Evolutionary conservation across 2,113 vertebrate genomes (phyloP), one percentile per base, ranked within the genome.

Genomic region (Acrocephalus arundinaceus): DNA sequence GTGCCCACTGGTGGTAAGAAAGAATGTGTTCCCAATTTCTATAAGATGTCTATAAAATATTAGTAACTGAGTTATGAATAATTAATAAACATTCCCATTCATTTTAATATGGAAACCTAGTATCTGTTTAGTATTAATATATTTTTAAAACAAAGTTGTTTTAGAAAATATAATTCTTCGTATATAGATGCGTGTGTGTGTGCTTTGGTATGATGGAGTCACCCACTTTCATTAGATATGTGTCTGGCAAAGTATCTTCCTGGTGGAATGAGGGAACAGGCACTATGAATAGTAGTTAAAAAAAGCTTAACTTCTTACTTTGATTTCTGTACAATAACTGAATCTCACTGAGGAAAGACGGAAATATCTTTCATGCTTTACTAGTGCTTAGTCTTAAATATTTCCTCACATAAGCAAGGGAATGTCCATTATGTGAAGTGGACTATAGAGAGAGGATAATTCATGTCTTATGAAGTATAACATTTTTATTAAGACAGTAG

Each of bases 181-280:
- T 58, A 8, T 24, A 16, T 8, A 7, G 11, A 4, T 54, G 2
- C 3, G 1, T 20, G 2, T 10, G 0, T 30, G 3, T 10, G 10
- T 58, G 43, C 19, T 51, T 11, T 20, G 45, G 3, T 70, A 7
- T 31, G 41, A 54, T 23, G 13, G 13, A 70, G 68, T 63, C 23
- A 85, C 30, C n/a, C 39, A 78, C 9, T 24, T 71, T 59, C 30
- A n/a, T 31, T 49, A 58, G 6, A 0, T 30, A 15, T 16, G 6
- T 54, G 6, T 48, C 52, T 79, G 48, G 10, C 30, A 58, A 55
- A 70, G 2, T 35, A 23, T 67, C n/a, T 78, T 85, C 57, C 30
- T 79, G 7, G 9, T 63, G 57, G 30, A 85, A 33, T 30, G 15
- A 15, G 10, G 6, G 12, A 78, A 48, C 7, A 51, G 10, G 6